Evolutionary conservation across 2,113 vertebrate genomes (phyloP).

Genomic region (Orthonyx spaldingii): DNA sequence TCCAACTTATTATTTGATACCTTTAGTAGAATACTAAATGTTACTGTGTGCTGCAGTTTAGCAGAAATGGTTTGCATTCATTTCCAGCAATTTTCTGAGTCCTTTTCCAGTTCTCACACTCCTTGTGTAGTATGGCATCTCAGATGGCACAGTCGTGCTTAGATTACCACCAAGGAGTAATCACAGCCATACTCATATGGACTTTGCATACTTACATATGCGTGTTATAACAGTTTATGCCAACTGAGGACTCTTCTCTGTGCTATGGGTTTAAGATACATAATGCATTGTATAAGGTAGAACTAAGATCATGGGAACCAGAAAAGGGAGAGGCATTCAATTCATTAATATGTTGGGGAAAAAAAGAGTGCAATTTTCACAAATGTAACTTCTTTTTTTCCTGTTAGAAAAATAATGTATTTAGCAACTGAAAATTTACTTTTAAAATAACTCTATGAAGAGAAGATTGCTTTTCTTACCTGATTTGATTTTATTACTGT

Average conservation of each 20-base stretch:
- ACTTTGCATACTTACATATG: neutral
- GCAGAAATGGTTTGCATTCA: neutral
- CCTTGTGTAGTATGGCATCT: neutral
- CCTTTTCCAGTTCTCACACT: neutral
- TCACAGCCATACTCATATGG: neutral
- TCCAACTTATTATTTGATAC: conserved; percentile 44
- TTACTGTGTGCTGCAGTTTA: neutral
- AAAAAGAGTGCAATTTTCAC: neutral
- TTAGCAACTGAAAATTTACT: conserved; percentile 39
- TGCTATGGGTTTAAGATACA: neutral
- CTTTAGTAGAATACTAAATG: neutral
- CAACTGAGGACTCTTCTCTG: neutral
- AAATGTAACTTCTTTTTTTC: neutral
- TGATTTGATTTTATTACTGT: conserved; percentile 74
- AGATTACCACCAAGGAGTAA: neutral
- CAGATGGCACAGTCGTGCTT: neutral
- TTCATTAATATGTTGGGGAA: neutral
- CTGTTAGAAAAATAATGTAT: conserved; percentile 28
- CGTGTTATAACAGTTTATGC: neutral
- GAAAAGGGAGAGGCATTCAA: neutral
- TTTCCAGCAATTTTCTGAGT: neutral
- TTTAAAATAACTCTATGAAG: conserved; percentile 61
- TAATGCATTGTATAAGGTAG: neutral
- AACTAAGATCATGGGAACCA: neutral
- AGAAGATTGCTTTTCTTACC: conserved; percentile 68